A percentile compares a stretch with the other conserved stretches of the same genome.
Evolutionary conservation across 2,888 invertebrate genomes (phyloP).

Genomic region (Crossocerus cetratus): DNA sequence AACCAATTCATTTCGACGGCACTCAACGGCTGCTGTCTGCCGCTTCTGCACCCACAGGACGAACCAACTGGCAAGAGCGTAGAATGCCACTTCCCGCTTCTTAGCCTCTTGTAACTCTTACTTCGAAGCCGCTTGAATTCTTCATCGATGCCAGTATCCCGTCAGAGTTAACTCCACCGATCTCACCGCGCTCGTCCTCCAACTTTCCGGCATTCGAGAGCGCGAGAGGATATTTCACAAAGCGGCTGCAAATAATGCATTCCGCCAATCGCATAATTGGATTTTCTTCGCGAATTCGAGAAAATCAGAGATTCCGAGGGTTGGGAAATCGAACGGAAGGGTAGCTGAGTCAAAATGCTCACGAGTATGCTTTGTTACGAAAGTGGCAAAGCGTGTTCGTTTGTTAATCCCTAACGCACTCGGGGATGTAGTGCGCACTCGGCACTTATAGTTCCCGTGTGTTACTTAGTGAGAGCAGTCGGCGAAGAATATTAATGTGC

Average conservation of each 20-base stretch:
- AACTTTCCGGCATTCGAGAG: background rate
- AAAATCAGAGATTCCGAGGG: too few species aligned
- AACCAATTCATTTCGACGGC: constrained; percentile 26
- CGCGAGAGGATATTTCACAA: background rate
- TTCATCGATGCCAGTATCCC: background rate
- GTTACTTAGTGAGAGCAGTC: background rate
- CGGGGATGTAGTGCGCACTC: background rate
- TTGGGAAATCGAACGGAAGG: background rate
- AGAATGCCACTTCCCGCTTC: constrained; percentile 1
- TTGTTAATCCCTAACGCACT: background rate
- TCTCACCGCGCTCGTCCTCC: background rate
- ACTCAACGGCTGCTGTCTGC: background rate
- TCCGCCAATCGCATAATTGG: background rate
- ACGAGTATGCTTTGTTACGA: too few species aligned
- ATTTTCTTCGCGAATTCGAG: background rate
- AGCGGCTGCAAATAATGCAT: background rate
- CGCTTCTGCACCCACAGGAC: background rate
- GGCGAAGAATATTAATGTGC: background rate
- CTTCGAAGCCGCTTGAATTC: background rate
- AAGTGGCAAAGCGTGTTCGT: background rate
- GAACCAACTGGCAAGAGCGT: background rate
- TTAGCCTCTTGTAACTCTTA: background rate
- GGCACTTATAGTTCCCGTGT: background rate
- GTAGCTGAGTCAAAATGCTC: background rate
- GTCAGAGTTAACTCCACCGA: background rate